These are phyloP conservation scores for Aphrophora alni DNA, from an alignment of 2,888 invertebrate species.

Conservation along the genomic window DNA sequence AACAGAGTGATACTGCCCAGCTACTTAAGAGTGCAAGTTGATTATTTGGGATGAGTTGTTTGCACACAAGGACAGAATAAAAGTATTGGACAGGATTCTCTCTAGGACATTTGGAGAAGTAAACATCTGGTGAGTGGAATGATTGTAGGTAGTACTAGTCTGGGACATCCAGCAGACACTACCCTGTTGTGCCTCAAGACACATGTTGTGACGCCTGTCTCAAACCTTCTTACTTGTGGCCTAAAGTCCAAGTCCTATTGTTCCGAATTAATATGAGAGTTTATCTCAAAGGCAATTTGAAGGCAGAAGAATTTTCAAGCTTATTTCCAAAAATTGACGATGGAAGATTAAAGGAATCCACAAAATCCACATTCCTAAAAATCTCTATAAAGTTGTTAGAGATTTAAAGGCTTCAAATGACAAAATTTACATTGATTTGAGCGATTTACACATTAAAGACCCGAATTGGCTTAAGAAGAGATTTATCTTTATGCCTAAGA, in stretches of 20 bases:
- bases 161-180: too few relatives aligned
- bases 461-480: slow-evolving; percentile 15
- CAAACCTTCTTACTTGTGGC: background rate
- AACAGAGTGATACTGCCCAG: background rate
- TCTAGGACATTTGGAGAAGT: background rate
- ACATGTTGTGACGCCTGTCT: background rate
- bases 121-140: slow-evolving; percentile 8
- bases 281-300: background rate
- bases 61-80: slow-evolving; percentile 4
- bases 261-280: slow-evolving; percentile 9
- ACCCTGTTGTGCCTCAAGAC: too few relatives aligned
- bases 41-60: slow-evolving; percentile 19
- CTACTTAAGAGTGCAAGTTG: slow-evolving; percentile 7
- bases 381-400: background rate
- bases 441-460: background rate
- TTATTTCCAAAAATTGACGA: slow-evolving; percentile 10
- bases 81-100: slow-evolving; percentile 11
- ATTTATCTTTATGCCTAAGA: slow-evolving; percentile 18
- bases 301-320: slow-evolving; percentile 6
- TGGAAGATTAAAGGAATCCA: background rate
- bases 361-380: background rate
- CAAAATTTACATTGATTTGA: background rate
- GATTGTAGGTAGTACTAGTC: too few relatives aligned
- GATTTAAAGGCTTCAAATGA: background rate
- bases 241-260: background rate